phyloP scores from a whole-genome alignment of 2,797 vertebrate genomes.

The Heterohyrax brucei region DNA sequence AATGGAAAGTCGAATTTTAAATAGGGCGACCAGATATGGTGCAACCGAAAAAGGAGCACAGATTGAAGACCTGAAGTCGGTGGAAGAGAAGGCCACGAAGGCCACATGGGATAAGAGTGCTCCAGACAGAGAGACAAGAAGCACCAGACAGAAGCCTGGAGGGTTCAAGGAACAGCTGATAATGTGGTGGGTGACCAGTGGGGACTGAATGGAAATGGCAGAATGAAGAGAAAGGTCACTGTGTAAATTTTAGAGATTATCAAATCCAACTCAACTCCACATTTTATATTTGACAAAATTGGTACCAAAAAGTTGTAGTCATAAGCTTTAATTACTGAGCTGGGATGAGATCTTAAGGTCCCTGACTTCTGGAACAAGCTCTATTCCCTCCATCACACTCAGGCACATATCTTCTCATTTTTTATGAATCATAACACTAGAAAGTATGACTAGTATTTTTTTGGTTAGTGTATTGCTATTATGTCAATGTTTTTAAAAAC shows the following conservation, averaged over 20 bases:
- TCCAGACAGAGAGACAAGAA: not conserved
- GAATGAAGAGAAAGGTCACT: not conserved
- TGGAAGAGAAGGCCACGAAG: not conserved
- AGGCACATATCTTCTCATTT: not conserved
- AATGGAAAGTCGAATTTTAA: not conserved
- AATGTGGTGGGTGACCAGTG: not conserved
- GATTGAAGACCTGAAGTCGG: not conserved
- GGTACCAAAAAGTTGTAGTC: not conserved
- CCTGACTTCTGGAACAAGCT: not conserved
- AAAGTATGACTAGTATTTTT: not conserved
- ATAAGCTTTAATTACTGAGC: not conserved
- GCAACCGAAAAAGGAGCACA: not conserved
- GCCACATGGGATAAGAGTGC: not conserved
- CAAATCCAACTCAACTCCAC: not conserved
- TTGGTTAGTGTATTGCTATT: not conserved
- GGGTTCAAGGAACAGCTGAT: not conserved
- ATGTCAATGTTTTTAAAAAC: not conserved
- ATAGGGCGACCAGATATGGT: no score
- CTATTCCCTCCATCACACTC: not conserved
- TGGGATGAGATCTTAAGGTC: not conserved
- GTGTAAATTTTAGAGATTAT: not conserved
- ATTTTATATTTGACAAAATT: constrained; percentile 3
- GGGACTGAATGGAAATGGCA: not conserved
- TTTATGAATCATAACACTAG: not conserved
- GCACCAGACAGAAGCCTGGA: not conserved